Evolutionary conservation across 2,888 invertebrate species (phyloP).

Genomic region (Tanypteryx hageni): DNA sequence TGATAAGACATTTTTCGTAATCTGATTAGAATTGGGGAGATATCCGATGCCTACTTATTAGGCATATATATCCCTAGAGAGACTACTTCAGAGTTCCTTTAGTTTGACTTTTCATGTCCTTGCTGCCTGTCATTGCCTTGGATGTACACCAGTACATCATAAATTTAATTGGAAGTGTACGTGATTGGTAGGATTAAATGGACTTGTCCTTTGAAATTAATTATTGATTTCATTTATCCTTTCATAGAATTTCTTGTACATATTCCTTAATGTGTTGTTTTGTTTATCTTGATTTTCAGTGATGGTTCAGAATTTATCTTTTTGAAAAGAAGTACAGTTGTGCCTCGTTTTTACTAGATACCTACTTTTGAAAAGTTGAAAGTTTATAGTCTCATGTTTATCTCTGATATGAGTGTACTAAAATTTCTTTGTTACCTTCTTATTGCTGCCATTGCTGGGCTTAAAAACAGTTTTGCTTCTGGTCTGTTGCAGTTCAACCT

Average conservation of each 20-base stretch:
- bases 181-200: constrained; percentile 57
- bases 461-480: constrained; percentile 40
- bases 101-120: constrained; percentile 45
- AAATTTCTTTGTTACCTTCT: not conserved
- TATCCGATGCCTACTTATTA: constrained; percentile 13
- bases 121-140: constrained; percentile 55
- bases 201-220: constrained; percentile 45
- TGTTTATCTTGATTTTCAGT: constrained; percentile 44
- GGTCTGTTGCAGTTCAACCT: constrained; percentile 19
- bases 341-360: too few relatives aligned
- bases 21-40: constrained; percentile 33
- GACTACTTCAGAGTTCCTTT: constrained; percentile 59
- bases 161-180: constrained; percentile 55
- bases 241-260: constrained; percentile 46
- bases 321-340: constrained; percentile 4
- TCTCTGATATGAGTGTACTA: constrained; percentile 22
- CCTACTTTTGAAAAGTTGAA: too few relatives aligned
- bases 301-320: constrained; percentile 22
- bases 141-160: constrained; percentile 49
- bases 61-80: constrained; percentile 34
- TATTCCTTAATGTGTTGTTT: constrained; percentile 42
- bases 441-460: constrained; percentile 17
- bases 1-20: constrained; percentile 36
- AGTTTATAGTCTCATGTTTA: not conserved
- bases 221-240: constrained; percentile 50